A percentile compares a stretch with the other conserved stretches of the same genome.
These are phyloP conservation scores for Saturnia japonica DNA, from an alignment of 2,888 invertebrate genomes.

Conservation along the genomic window DNA sequence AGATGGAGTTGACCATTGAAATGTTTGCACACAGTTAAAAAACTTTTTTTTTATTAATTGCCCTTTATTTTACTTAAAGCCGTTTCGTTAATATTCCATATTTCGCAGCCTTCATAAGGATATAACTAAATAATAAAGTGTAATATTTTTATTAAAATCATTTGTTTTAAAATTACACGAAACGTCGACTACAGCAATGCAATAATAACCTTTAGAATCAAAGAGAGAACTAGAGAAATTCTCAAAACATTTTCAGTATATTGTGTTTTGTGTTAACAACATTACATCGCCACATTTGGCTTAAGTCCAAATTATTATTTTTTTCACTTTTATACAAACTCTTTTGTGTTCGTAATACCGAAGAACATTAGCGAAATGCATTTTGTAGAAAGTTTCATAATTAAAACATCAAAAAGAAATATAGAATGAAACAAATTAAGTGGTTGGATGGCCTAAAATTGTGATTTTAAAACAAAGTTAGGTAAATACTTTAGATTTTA, in stretches of 20 bases:
- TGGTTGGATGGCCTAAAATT: neutral
- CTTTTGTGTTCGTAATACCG: neutral
- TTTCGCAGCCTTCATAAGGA: no score
- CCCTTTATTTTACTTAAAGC: no score
- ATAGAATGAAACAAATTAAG: neutral
- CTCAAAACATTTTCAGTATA: slow-evolving; percentile 1
- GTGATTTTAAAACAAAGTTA: neutral
- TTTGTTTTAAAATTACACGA: neutral
- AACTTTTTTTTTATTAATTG: no score
- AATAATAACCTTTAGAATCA: neutral
- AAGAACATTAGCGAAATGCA: slow-evolving; percentile 4
- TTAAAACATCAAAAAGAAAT: neutral
- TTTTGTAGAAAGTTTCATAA: slow-evolving; percentile 1
- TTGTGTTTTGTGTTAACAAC: neutral
- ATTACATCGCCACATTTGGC: slow-evolving; percentile 7
- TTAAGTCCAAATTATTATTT: slow-evolving; percentile 7
- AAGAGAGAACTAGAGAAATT: neutral
- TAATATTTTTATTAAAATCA: neutral
- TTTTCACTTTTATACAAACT: neutral
- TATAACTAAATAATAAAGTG: neutral
- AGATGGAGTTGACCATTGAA: no score
- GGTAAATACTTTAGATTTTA: neutral
- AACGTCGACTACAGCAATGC: neutral
- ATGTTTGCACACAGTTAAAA: no score
- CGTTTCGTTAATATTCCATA: no score